Conservation (phyloP, 2,113 vertebrate genomes). For the Neogale vison region DNA sequence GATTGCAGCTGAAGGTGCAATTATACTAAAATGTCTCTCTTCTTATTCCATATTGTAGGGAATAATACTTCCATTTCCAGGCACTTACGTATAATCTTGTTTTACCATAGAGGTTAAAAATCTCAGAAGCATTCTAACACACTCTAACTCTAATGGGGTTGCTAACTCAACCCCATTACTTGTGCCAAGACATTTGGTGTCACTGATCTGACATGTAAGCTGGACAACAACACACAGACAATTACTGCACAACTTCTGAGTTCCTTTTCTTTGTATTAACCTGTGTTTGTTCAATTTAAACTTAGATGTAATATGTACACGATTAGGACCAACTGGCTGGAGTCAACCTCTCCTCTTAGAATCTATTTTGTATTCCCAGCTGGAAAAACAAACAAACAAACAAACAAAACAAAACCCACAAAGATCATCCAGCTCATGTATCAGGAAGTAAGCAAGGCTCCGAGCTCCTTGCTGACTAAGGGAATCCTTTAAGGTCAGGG, state of each 20-base stretch:
- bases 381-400: neutral
- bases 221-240: conserved; percentile 36
- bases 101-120: conserved; percentile 10
- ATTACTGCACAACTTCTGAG: conserved; percentile 24
- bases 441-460: neutral
- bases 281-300: conserved; percentile 52
- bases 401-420: neutral
- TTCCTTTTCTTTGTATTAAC: conserved; percentile 54
- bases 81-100: conserved; percentile 27
- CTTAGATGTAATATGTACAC: conserved; percentile 47
- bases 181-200: neutral
- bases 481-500: neutral
- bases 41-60: neutral
- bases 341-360: neutral
- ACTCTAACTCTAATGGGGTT: no score
- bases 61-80: conserved; percentile 36
- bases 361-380: conserved; percentile 27
- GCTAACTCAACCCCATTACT: neutral
- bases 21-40: neutral
- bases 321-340: neutral
- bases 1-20: neutral
- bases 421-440: neutral
- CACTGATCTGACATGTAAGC: conserved; percentile 59
- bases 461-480: neutral
- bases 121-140: neutral